phyloP scores from a whole-genome alignment of 2,113 vertebrate genomes.

The Apodemus speciosus region DNA sequence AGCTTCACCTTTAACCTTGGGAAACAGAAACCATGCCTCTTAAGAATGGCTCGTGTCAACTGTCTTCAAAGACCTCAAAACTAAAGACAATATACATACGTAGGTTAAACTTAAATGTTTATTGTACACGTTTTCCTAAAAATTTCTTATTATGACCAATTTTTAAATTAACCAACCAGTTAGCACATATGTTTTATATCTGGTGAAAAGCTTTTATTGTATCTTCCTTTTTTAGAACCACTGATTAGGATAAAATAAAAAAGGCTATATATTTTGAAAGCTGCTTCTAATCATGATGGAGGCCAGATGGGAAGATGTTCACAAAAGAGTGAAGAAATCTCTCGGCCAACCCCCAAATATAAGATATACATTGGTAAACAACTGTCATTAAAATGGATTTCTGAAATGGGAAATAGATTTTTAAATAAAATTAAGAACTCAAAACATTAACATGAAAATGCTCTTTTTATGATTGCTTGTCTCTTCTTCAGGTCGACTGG shows the following conservation, averaged over 20 bases:
- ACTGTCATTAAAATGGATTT: background rate
- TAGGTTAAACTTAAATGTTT: constrained; percentile 30
- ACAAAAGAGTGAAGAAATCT: background rate
- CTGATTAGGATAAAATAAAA: background rate
- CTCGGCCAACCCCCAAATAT: background rate
- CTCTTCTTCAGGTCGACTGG: background rate
- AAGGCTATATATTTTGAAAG: background rate
- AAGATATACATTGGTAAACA: background rate
- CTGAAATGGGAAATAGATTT: background rate
- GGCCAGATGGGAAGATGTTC: background rate
- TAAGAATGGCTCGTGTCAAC: background rate
- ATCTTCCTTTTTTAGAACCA: background rate
- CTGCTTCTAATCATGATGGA: background rate
- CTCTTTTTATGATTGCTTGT: background rate
- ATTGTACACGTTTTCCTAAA: background rate
- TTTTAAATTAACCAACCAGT: constrained; percentile 19
- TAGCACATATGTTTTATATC: constrained; percentile 14
- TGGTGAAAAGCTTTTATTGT: background rate
- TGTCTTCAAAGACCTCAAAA: background rate
- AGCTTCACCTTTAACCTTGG: background rate
- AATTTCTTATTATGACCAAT: constrained; percentile 6
- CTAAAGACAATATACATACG: background rate
- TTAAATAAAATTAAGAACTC: constrained; percentile 25
- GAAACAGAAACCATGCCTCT: background rate
- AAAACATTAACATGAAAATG: background rate